These are phyloP conservation scores for Drosophila kanapiae DNA, from an alignment of 1,140 invertebrate species.

Conservation along the genomic window DNA sequence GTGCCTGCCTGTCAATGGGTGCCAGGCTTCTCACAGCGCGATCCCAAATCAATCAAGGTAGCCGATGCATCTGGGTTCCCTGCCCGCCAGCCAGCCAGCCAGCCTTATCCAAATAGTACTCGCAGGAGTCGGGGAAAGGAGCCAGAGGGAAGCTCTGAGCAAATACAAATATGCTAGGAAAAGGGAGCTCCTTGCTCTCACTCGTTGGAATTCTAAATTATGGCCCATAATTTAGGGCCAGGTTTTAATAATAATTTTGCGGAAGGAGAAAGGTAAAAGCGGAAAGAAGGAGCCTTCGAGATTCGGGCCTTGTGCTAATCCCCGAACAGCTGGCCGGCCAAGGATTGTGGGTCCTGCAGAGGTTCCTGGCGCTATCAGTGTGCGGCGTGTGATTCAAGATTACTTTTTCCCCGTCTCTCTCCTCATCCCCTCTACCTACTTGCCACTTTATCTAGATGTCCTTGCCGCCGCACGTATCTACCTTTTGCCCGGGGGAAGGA, in stretches of 20 bases:
- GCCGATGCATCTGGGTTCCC: conserved; percentile 16
- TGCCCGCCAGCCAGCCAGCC: conserved; percentile 6
- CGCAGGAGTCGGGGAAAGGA: background rate
- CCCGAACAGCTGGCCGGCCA: conserved; percentile 66
- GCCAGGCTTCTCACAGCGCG: conserved; percentile 23
- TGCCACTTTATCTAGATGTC: conserved; percentile 67
- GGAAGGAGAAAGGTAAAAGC: conserved; percentile 8
- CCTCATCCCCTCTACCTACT: conserved; percentile 29
- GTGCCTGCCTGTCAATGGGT: conserved; percentile 36
- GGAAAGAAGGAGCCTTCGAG: conserved; percentile 15
- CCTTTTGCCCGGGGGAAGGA: conserved; percentile 1
- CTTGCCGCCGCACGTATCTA: conserved; percentile 51
- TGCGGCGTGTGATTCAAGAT: conserved; percentile 64
- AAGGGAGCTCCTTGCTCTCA: conserved; percentile 5
- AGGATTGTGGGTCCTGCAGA: conserved; percentile 52
- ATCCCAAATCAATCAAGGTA: conserved; percentile 57
- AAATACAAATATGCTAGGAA: conserved; percentile 25
- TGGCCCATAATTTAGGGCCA: conserved; percentile 60
- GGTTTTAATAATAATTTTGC: conserved; percentile 53
- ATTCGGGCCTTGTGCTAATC: conserved; percentile 43
- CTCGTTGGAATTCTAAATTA: conserved; percentile 58
- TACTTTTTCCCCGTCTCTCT: conserved; percentile 35
- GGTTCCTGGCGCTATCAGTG: conserved; percentile 63
- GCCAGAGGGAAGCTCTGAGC: conserved; percentile 22
- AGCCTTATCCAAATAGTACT: conserved; percentile 11